Conservation (phyloP, 2,888 invertebrate species). For the Apomyelois bistriatella region DNA sequence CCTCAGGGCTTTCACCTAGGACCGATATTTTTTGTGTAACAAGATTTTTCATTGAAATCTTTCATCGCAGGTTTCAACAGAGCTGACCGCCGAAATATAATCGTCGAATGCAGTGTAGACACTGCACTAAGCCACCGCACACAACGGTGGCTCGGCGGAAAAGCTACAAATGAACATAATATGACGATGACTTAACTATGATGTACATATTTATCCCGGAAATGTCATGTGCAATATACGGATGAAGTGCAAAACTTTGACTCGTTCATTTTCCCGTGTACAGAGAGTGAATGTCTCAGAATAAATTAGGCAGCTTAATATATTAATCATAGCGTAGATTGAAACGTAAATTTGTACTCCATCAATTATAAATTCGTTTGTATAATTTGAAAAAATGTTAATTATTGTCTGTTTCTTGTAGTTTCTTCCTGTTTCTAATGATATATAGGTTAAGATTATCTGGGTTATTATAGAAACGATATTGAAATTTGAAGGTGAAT, state of each 20-base stretch:
- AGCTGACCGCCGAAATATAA: slow-evolving; percentile 54
- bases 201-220: slow-evolving; percentile 54
- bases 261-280: slow-evolving; percentile 40
- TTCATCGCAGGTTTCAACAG: slow-evolving; percentile 44
- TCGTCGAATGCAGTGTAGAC: slow-evolving; percentile 36
- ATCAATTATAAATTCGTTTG: slow-evolving; percentile 13
- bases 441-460: slow-evolving; percentile 18
- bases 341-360: slow-evolving; percentile 14
- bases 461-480: background rate
- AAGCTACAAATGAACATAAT: slow-evolving; percentile 27
- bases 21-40: no score
- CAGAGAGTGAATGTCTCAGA: slow-evolving; percentile 35
- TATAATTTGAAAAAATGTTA: slow-evolving; percentile 18
- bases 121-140: slow-evolving; percentile 24
- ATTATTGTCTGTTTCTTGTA: slow-evolving; percentile 18
- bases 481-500: background rate
- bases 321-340: slow-evolving; percentile 24
- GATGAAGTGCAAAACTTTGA: slow-evolving; percentile 45
- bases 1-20: no score
- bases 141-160: slow-evolving; percentile 26
- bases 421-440: slow-evolving; percentile 22
- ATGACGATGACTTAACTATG: slow-evolving; percentile 37
- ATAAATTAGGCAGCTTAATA: slow-evolving; percentile 12
- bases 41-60: background rate
- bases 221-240: slow-evolving; percentile 59